These are phyloP conservation scores for Dryobotodes eremita DNA, from an alignment of 2,888 invertebrate species.

Conservation along the genomic window DNA sequence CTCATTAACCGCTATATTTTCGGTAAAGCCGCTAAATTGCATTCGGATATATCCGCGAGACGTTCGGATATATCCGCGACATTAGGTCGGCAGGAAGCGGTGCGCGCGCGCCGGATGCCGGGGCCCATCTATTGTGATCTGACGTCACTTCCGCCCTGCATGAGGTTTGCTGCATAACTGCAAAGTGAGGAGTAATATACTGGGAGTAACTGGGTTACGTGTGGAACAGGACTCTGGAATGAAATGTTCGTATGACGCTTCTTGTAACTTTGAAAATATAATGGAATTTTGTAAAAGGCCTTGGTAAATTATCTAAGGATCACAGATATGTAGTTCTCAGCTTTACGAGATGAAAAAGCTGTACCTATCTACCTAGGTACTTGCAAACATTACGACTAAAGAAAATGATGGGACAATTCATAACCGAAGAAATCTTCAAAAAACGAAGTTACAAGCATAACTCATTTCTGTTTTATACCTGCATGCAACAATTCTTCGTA, in stretches of 20 bases:
- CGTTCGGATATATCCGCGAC: constrained; percentile 83
- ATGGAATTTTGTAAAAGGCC: not conserved
- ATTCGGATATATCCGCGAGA: constrained; percentile 80
- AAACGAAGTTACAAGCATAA: too few relatives aligned
- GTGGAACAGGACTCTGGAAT: constrained; percentile 4
- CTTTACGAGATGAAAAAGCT: not conserved
- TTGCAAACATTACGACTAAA: not conserved
- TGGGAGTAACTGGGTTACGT: constrained; percentile 29
- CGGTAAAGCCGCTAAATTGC: constrained; percentile 81
- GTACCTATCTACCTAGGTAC: not conserved
- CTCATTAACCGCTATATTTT: constrained; percentile 84
- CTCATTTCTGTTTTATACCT: too few relatives aligned
- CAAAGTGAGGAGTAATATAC: constrained; percentile 51
- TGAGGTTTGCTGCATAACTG: constrained; percentile 63
- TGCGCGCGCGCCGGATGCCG: constrained; percentile 84
- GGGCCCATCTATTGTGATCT: constrained; percentile 82
- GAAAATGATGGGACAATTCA: not conserved
- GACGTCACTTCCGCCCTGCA: constrained; percentile 81
- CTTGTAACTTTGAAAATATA: not conserved
- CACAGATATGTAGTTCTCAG: not conserved
- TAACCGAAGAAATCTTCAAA: too few relatives aligned
- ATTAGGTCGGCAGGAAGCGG: constrained; percentile 81
- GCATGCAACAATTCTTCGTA: not conserved
- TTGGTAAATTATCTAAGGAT: not conserved
- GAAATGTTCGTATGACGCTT: not conserved